Evolutionary conservation across 2,797 vertebrate species (phyloP), one percentile per base, ranked within the genome.

Genomic region (Lepus townsendii): DNA sequence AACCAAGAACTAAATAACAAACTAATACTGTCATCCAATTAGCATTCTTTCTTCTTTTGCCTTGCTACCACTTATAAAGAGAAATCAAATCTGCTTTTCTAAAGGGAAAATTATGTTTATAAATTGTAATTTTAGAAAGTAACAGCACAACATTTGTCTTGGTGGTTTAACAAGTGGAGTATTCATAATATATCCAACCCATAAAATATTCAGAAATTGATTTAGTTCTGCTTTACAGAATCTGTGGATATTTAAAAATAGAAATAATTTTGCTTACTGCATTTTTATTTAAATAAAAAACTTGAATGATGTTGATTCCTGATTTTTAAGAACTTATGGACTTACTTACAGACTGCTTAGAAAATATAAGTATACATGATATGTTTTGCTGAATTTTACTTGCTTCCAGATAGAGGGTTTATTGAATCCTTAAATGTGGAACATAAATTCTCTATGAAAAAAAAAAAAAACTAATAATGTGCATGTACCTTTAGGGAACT

Each of bases 41-140:
- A 82, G 2, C 30, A 47, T 52, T 78, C 62, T 63, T 57, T 72
- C 8, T 38, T 50, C 82, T 73, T 86, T 83, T n/a, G 65, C 11
- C 38, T 91, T 78, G 50, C n/a, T 8, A 80, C 17, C 38, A 77
- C 11, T 82, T 76, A 69, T 20, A 83, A 72, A 83, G 38, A 83
- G 27, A 93, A 69, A 93, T 77, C 57, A 72, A 57, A 91, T 77
- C 73, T 78, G 27, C 12, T 83, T 85, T 80, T 76, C 32, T 42
- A 47, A 42, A 82, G 14, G 50, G 54, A 50, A 88, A 78, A 60
- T 54, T 27, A 47, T 38, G 60, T 57, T 77, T 82, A 66, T 50
- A 47, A 71, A 76, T 95, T 80, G 66, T 94, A 78, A 92, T 83
- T 90, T 91, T 87, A 78, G 69, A 83, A 83, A 91, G 27, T 35